Evolutionary conservation across 2,888 invertebrate genomes (phyloP).

Genomic region (Hoplodrina blanda): DNA sequence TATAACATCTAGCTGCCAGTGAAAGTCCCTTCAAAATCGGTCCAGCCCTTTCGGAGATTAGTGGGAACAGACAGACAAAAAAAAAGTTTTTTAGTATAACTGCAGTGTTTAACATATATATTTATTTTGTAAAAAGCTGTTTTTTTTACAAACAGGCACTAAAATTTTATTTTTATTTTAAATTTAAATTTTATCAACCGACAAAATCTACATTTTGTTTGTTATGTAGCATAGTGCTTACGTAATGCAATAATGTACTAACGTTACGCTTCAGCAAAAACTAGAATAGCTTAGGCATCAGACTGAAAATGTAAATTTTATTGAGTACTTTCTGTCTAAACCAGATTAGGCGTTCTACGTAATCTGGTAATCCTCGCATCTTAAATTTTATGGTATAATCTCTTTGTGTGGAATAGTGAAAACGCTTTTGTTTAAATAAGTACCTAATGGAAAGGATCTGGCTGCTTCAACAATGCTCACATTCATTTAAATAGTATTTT

Average conservation of each 20-base stretch:
- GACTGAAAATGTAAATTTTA: slow-evolving; percentile 40
- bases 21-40: no score
- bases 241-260: background rate
- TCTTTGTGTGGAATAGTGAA: background rate
- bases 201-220: background rate
- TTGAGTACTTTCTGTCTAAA: slow-evolving; percentile 3
- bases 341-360: background rate
- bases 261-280: background rate
- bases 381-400: slow-evolving; percentile 11
- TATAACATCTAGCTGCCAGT: no score
- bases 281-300: background rate
- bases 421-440: background rate
- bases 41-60: no score
- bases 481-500: no score
- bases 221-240: background rate
- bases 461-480: no score
- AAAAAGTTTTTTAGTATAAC: no score
- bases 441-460: background rate
- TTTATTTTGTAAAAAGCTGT: no score
- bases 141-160: no score
- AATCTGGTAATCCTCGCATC: background rate
- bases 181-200: no score
- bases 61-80: no score
- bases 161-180: no score
- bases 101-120: no score